Evolutionary conservation across 2,797 vertebrate species (phyloP), one percentile per base, ranked within the genome.

Genomic region (Sebastes minor): DNA sequence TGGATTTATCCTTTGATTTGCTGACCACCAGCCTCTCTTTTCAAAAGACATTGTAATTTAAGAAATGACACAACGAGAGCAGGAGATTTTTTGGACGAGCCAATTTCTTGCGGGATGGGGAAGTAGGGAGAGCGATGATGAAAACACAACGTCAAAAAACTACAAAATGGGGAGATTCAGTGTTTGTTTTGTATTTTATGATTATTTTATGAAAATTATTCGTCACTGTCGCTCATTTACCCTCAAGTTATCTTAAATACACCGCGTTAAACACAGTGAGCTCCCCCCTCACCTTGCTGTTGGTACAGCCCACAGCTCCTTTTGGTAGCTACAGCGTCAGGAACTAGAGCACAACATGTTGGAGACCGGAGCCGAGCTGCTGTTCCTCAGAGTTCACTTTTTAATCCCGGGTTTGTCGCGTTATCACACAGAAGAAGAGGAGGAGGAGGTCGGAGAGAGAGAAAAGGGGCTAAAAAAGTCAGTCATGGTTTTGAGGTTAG

Each of bases 231-330:
- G 2, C 4, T 4, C 2, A 22, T 53, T 57, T 20, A 18, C 1
- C 3, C 0, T 0, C 0, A 2, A 3, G 0, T 7, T 33, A 14
- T 2, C 1, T 33, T 14, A n/a, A 13, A 33, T 20, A 23, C 0
- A 8, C 8, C 1, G 49, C 25, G 8, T 4, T 42, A 2, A 1
- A n/a, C 2, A 6, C 3, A 11, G 1, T 1, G 0, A 0, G 0
- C 49, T 5, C 81, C 85, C 83, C 63, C 92, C 84, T 23, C 1
- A 1, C 55, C 53, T n/a, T 2, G 12, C 1, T 12, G 3, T 88
- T 96, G 96, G 96, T 96, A 92, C 93, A 61, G 66, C 56, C 95
- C 95, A 84, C 89, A 89, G 92, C 90, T 83, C 89, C 92, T 95
- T 94, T 94, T 94, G 91, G 86, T 92, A 65, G 85, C 86, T 75